Base-by-base conservation (phyloP, 1,140 invertebrate genomes). In the Lordiphosa mommai region DNA sequence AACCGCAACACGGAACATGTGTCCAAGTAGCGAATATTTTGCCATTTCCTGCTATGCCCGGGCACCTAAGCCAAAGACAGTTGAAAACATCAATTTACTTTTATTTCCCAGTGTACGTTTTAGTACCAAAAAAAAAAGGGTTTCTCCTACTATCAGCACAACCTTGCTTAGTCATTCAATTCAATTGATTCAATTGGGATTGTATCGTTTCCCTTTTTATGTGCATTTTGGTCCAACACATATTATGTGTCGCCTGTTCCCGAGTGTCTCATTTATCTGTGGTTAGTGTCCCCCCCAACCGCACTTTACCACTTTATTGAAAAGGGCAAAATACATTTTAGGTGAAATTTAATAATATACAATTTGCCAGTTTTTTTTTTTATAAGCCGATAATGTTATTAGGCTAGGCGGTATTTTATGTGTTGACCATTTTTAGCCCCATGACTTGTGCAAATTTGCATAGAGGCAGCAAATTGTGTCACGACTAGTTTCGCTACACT, bases 181-280 rank as follows among this genome's bases (percentile, higher is more conserved):
- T 80, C 76, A 80, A 80, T 80, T 80, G 76, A 80, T 82, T 80
- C 76, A 80, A 80, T 80, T 80, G 76, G 76, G 76, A 82, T 80
- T 80, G 76, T 80, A 80, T 80, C 76, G 76, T 33, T 13, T 14
- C 9, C 23, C 9, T 9, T 55, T 56, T 20, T 36, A 29, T 9
- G n/a, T 10, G 10, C n/a, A 17, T 17, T 12, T 23, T 17, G 27
- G 30, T 4, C 40, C 14, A 17, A 17, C 27, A 10, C 37, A 32
- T 52, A 9, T 48, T 30, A 40, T 36, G 43, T 46, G 59, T 43
- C 17, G 43, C 47, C 65, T 65, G 50, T 29, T 67, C 71, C 71
- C 76, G 71, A 82, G 76, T 76, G 66, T 65, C 76, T 82, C 76
- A 80, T 82, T 80, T 80, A 82, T 80, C 71, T 80, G 76, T 43